Evolutionary conservation across 2,797 vertebrate genomes (phyloP).

Genomic region (Ctenochaetus hawaiiensis): DNA sequence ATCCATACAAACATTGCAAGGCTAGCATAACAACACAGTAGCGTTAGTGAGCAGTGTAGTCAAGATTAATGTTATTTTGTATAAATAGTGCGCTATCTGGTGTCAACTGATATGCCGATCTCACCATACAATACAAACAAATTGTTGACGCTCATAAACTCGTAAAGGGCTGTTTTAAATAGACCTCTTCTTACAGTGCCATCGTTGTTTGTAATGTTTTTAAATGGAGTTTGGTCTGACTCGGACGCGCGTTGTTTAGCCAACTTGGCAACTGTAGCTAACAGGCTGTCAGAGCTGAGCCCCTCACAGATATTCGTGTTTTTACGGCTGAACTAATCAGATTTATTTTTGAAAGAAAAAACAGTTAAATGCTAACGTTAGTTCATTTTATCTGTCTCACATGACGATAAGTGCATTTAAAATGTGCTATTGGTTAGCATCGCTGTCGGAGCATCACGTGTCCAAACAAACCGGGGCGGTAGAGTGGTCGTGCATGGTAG

Average conservation of each 20-base stretch:
- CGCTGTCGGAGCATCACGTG: constrained; percentile 72
- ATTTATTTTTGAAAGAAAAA: neutral
- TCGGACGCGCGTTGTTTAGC: constrained; percentile 18
- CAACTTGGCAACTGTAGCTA: constrained; percentile 4
- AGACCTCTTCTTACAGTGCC: rapidly evolving
- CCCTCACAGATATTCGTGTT: neutral
- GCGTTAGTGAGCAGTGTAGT: neutral
- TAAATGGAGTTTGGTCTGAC: constrained; percentile 5
- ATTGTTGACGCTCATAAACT: rapidly evolving
- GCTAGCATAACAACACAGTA: constrained; percentile 39
- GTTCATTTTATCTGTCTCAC: rapidly evolving
- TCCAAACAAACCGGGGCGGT: constrained; percentile 76
- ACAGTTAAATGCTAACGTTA: neutral
- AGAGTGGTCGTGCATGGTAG: neutral
- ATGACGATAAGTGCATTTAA: neutral
- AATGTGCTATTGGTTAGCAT: neutral
- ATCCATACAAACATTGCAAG: neutral
- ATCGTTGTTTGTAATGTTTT: neutral
- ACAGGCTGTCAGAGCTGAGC: neutral
- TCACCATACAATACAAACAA: rapidly evolving
- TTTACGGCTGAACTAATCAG: rapidly evolving
- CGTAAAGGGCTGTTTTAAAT: rapidly evolving
- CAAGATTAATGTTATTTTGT: neutral
- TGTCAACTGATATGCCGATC: neutral
- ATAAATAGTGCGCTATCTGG: neutral